Conservation (phyloP, 2,113 vertebrate genomes). For the Leucosticte australis region DNA sequence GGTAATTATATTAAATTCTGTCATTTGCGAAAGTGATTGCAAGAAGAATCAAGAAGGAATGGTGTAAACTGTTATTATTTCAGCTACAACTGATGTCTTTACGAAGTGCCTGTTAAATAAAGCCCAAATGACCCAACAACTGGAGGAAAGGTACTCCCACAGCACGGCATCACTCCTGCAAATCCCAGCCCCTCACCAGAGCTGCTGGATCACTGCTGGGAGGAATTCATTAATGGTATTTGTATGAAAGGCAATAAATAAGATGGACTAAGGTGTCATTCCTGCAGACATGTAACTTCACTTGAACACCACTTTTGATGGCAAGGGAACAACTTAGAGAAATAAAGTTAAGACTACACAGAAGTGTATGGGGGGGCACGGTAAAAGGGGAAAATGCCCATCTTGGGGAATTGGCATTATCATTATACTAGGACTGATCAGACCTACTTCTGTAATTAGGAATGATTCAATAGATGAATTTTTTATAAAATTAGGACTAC, state of each 20-base stretch:
- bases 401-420: not conserved
- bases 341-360: not conserved
- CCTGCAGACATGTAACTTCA: not conserved
- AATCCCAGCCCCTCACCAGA: not conserved
- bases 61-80: not conserved
- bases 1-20: not conserved
- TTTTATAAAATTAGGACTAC: slow-evolving; percentile 59
- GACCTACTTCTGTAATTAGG: not conserved
- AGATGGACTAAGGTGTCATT: not conserved
- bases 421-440: not conserved
- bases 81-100: not conserved
- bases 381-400: not conserved
- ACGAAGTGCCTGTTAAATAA: not conserved
- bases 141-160: not conserved
- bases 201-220: not conserved
- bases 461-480: not conserved
- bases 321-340: not conserved
- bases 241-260: not conserved
- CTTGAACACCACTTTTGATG: not conserved
- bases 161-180: not conserved
- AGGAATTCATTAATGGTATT: not conserved
- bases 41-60: not conserved
- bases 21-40: not conserved
- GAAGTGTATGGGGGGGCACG: not conserved
- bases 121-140: not conserved